Evolutionary conservation across 2,113 vertebrate species (phyloP).

Genomic region (Abramis brama): DNA sequence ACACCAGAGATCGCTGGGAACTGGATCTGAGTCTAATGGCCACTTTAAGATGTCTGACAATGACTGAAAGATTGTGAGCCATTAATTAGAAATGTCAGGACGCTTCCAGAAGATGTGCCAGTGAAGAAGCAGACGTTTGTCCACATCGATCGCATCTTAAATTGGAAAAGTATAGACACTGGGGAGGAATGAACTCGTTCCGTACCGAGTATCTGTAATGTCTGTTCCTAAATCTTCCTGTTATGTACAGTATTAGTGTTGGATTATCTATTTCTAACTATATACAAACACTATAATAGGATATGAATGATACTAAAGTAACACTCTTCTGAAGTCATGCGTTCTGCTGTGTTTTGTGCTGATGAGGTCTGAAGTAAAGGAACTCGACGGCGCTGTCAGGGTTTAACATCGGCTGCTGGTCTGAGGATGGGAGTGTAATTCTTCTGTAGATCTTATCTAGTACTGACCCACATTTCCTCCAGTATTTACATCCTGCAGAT

Average conservation of each 20-base stretch:
- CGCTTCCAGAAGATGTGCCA: background rate
- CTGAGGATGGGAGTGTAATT: constrained; percentile 1
- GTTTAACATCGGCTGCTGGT: background rate
- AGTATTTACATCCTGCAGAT: background rate
- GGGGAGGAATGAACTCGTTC: too few relatives aligned
- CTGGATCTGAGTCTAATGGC: background rate
- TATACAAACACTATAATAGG: background rate
- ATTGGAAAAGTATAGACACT: too few relatives aligned
- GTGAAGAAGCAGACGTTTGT: background rate
- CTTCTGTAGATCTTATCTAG: constrained; percentile 2
- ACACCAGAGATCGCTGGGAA: background rate
- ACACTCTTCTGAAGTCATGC: background rate
- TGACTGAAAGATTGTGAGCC: background rate
- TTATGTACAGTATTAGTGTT: background rate
- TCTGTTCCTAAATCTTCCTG: background rate
- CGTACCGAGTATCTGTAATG: background rate
- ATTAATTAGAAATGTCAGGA: background rate
- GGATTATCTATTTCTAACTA: background rate
- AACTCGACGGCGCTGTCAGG: background rate
- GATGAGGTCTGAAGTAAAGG: background rate
- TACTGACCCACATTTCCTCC: background rate
- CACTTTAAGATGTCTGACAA: background rate
- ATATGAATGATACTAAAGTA: background rate
- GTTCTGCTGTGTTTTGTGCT: background rate
- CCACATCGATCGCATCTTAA: background rate